Evolutionary conservation across 2,113 vertebrate species (phyloP).

Genomic region (Corythornis cristatus): DNA sequence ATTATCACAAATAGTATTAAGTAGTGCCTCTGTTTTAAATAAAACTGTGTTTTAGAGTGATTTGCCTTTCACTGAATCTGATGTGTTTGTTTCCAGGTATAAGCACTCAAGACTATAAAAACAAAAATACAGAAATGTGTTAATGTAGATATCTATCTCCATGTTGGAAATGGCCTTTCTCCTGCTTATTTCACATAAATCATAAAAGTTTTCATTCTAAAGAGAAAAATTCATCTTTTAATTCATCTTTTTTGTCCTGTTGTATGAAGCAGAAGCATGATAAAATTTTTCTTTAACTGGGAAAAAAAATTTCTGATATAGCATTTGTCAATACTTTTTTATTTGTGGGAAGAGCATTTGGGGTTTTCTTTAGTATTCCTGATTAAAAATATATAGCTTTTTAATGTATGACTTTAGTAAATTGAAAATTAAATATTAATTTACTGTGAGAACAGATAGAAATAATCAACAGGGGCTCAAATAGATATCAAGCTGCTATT

Average conservation of each 20-base stretch:
- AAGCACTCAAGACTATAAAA: not conserved
- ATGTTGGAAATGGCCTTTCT: not conserved
- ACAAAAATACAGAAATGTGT: not conserved
- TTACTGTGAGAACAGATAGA: not conserved
- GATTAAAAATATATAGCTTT: not conserved
- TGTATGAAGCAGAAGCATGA: not conserved
- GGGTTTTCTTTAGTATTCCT: not conserved
- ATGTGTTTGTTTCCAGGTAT: not conserved
- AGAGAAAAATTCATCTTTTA: not conserved
- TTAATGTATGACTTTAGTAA: not conserved
- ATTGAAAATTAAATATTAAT: conserved; percentile 44
- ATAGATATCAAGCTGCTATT: not conserved
- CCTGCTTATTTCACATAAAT: not conserved
- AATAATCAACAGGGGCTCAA: not conserved
- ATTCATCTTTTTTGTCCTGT: not conserved
- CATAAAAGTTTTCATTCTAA: not conserved
- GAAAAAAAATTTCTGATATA: not conserved
- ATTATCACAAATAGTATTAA: not conserved
- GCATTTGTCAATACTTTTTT: not conserved
- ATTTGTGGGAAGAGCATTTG: not conserved
- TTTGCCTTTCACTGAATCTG: not conserved
- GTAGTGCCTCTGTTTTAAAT: not conserved
- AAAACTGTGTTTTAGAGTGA: not conserved
- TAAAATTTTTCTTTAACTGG: not conserved
- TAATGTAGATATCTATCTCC: not conserved